These are phyloP conservation scores for Theristicus caerulescens DNA, from an alignment of 2,113 vertebrate genomes.

Conservation along the genomic window DNA sequence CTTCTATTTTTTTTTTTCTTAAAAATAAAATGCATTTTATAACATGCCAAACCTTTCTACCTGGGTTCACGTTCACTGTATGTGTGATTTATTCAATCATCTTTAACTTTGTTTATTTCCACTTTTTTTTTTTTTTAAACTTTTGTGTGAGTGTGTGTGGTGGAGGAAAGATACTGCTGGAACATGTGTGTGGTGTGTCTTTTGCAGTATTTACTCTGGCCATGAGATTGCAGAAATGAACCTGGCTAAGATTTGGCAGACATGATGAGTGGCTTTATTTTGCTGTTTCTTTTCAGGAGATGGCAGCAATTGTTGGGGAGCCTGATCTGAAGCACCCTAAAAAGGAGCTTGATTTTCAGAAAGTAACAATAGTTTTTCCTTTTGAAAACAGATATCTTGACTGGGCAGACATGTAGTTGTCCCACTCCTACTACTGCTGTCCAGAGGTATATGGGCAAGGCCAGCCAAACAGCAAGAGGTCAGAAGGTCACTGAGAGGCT, in stretches of 20 bases:
- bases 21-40: background rate
- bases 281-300: background rate
- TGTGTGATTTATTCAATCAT: background rate
- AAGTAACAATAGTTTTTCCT: background rate
- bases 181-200: background rate
- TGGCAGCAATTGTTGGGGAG: background rate
- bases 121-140: background rate
- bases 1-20: background rate
- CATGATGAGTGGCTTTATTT: background rate
- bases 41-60: background rate
- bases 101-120: background rate
- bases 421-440: background rate
- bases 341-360: background rate
- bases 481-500: background rate
- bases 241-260: background rate
- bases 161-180: background rate
- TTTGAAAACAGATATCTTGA: background rate
- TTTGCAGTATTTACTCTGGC: background rate
- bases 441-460: background rate
- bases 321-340: background rate
- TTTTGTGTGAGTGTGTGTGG: accelerated
- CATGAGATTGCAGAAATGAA: background rate
- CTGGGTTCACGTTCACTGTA: background rate
- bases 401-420: background rate
- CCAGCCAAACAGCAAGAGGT: background rate